Conservation (phyloP, 2,797 vertebrate genomes). For the Anguilla megastoma region DNA sequence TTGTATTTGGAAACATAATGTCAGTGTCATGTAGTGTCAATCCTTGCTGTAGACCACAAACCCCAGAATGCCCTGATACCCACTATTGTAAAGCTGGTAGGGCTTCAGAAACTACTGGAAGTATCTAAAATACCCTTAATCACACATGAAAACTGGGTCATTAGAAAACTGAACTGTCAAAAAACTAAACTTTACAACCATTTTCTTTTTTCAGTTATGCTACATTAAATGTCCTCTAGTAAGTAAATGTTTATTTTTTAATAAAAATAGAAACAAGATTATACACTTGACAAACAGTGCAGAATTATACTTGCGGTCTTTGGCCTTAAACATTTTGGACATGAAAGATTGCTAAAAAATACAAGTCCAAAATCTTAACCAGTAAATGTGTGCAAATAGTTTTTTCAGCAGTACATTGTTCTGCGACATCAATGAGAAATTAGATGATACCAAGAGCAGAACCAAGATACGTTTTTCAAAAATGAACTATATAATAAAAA, state of each 20-base stretch:
- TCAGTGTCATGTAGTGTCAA: neutral
- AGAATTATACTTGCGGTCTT: conserved; percentile 38
- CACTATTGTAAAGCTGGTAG: neutral
- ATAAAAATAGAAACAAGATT: conserved; percentile 54
- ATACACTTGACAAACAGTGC: conserved; percentile 57
- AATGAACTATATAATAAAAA: conserved; percentile 59
- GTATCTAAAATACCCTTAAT: neutral
- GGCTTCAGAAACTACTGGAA: neutral
- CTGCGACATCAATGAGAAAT: neutral
- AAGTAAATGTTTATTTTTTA: conserved; percentile 66
- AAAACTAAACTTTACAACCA: too few relatives aligned
- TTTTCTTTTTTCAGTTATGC: neutral
- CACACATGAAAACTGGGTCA: neutral
- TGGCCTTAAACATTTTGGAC: conserved; percentile 40
- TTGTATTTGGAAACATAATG: too few relatives aligned
- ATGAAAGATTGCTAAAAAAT: conserved; percentile 18
- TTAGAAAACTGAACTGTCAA: neutral
- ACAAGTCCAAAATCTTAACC: conserved; percentile 56
- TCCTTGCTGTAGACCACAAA: neutral
- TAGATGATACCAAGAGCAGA: conserved; percentile 35
- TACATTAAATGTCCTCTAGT: conserved; percentile 34
- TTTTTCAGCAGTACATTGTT: conserved; percentile 34
- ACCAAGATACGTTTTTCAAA: conserved; percentile 41
- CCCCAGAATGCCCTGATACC: neutral
- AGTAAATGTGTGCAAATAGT: conserved; percentile 52